phyloP scores from a whole-genome alignment of 2,113 vertebrate species.

The Xenotilapia caudafasciata region DNA sequence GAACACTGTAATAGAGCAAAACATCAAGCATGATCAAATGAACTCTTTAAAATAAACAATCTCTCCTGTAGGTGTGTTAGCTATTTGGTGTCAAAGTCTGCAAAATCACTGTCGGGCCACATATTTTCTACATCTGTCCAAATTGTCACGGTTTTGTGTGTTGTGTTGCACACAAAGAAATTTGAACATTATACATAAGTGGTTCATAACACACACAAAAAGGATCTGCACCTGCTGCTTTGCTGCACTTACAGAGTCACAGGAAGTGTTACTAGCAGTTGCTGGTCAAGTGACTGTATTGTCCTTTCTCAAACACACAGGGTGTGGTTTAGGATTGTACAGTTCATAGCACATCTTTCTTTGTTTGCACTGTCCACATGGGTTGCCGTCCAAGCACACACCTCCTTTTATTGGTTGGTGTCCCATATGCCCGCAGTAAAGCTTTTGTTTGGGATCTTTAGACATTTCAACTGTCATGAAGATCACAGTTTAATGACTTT shows the following conservation, averaged over 20 bases:
- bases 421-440: background rate
- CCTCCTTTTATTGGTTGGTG: background rate
- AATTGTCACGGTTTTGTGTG: background rate
- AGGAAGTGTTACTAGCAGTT: conserved; percentile 5
- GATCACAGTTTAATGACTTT: background rate
- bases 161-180: background rate
- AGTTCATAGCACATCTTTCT: background rate
- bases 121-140: background rate
- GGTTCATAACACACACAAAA: background rate
- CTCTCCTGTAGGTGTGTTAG: background rate
- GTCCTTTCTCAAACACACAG: background rate
- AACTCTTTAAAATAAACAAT: background rate
- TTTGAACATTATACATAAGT: background rate
- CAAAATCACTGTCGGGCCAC: background rate
- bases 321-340: background rate
- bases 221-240: conserved; percentile 30
- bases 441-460: background rate
- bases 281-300: background rate
- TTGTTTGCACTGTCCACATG: background rate
- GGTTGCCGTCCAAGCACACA: background rate
- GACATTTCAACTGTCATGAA: background rate
- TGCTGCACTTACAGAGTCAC: background rate
- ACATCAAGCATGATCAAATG: background rate
- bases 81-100: background rate
- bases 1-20: background rate